Percentiles rank a stretch among this genome's conserved stretches.
phyloP scores from a whole-genome alignment of 2,113 vertebrate species.

The Esox niger region DNA sequence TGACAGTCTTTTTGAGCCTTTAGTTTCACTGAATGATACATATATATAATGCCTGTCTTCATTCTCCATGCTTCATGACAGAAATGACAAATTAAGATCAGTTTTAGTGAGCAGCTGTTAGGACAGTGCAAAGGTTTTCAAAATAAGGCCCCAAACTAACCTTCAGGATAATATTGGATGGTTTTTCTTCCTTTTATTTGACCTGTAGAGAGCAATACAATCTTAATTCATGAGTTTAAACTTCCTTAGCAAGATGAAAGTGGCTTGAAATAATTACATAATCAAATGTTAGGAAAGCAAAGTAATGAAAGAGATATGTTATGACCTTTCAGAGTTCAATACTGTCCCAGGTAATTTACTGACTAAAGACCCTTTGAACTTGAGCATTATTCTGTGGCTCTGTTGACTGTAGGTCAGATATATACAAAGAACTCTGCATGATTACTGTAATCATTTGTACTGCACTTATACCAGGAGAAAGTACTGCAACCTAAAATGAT shows the following conservation, averaged over 20 bases:
- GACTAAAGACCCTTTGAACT: slow-evolving; percentile 6
- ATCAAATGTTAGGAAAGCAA: slow-evolving; percentile 18
- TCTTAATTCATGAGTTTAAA: slow-evolving; percentile 28
- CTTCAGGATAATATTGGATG: slow-evolving; percentile 24
- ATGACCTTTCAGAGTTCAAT: not conserved
- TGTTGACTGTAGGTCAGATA: not conserved
- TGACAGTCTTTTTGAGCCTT: slow-evolving; percentile 8
- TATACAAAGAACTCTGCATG: no score
- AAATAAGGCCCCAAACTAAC: slow-evolving; percentile 16
- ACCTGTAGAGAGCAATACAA: slow-evolving; percentile 35
- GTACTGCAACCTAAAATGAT: no score
- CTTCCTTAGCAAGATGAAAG: slow-evolving; percentile 21
- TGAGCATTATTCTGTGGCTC: not conserved
- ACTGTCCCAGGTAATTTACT: slow-evolving; percentile 14
- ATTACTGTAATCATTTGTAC: no score
- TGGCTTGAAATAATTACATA: slow-evolving; percentile 17
- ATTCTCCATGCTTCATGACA: not conserved
- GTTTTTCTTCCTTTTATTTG: slow-evolving; percentile 25
- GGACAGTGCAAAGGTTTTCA: slow-evolving; percentile 35
- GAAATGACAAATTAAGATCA: slow-evolving; percentile 6
- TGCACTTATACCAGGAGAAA: no score
- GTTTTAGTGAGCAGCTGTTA: slow-evolving; percentile 26
- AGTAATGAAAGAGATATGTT: slow-evolving; percentile 11
- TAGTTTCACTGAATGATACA: slow-evolving; percentile 24
- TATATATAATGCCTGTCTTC: no score